Percentiles rank a stretch among this genome's conserved stretches.
Conservation (phyloP, 2,797 vertebrate species). For the Ispidina lecontei region DNA sequence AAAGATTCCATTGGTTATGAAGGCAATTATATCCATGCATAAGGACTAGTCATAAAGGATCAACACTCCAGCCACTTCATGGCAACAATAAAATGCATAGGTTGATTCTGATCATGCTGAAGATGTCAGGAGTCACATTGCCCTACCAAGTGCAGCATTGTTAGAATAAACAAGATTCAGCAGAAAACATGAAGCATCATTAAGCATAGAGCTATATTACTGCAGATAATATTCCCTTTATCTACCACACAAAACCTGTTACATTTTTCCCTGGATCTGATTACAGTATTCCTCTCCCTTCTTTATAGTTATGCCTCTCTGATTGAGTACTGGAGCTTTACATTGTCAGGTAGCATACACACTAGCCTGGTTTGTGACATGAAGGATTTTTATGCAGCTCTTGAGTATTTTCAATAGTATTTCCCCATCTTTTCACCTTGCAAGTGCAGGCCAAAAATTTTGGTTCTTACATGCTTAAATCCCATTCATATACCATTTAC, state of each 20-base stretch:
- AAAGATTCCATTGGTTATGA: background rate
- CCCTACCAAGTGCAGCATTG: background rate
- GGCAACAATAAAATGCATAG: background rate
- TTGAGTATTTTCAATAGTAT: background rate
- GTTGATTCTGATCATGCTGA: background rate
- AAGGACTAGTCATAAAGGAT: background rate
- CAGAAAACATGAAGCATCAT: background rate
- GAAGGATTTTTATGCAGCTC: background rate
- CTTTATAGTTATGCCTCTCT: background rate
- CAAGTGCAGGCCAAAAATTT: background rate
- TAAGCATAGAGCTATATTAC: too few relatives aligned
- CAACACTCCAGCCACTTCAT: background rate
- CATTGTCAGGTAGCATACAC: background rate
- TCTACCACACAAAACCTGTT: background rate
- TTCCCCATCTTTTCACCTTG: background rate
- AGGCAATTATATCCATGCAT: background rate
- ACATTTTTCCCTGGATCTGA: background rate
- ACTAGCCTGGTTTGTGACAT: background rate
- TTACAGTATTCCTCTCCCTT: background rate
- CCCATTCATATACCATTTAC: background rate
- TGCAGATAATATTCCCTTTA: background rate
- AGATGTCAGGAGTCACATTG: background rate
- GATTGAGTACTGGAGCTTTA: background rate
- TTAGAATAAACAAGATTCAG: background rate
- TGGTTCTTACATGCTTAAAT: background rate